Base-by-base conservation (phyloP, 2,888 invertebrate genomes). In the Macroteleia sp. region DNA sequence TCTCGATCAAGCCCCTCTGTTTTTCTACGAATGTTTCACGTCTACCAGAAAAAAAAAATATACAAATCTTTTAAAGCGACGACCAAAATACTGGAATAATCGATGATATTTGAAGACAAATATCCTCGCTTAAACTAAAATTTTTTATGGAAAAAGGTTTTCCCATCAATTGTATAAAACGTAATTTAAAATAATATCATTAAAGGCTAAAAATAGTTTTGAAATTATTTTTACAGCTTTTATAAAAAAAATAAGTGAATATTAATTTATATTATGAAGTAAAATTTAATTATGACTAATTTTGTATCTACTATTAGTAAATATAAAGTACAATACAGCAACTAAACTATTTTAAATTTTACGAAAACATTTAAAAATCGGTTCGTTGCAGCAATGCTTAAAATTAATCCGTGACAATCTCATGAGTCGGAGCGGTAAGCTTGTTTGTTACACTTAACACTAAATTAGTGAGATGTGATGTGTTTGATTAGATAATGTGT, bases 391-490 rank as follows among this genome's bases (percentile, higher is more conserved):
- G 22, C 46, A 64, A 61, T 61, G 56, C 41, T 50, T 64, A 74
- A 70, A 59, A 70, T 79, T 75, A 82, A 82, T 82, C 75, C 71
- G 69, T 46, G 59, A 69, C 71, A 71, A 78, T 61, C 41, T 44
- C 48, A 36, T 52, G 52, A 42, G 57, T 71, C 20, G 28, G 36
- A 19, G 70, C 50, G 30, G 61, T 42, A 54, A 79, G 54, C 57
- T 66, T 25, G 56, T 83, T 87, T 79, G 84, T 85, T 81, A 85
- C 83, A 84, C 82, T 84, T 83, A 83, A 83, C 82, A 84, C 85
- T 85, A 86, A 89, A 88, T 89, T 88, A 89, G 86, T 85, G 83
- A 83, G 87, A 88, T 85, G 87, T 83, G 86, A 88, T 86, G 85
- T 84, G 84, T 89, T 88, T 88, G 88, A 89, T 89, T 89, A 88